Conservation (phyloP, 2,113 vertebrate genomes). For the Pagrus major region DNA sequence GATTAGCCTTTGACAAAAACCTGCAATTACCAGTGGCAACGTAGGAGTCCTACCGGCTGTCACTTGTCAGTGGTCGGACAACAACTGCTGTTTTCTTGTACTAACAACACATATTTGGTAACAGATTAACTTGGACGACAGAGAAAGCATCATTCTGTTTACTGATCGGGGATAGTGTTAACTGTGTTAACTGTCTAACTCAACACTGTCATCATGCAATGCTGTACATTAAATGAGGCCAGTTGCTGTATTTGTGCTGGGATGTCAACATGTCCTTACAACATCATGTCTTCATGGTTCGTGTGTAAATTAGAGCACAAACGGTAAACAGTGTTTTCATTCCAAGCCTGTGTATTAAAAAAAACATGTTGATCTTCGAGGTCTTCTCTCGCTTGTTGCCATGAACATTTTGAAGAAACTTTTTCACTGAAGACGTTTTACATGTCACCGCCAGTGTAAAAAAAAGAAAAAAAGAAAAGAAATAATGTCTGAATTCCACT, state of each 20-base stretch:
- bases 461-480: neutral
- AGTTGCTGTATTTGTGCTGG: conserved; percentile 14
- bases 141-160: conserved; percentile 39
- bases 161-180: neutral
- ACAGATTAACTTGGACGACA: conserved; percentile 23
- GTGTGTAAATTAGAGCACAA: neutral
- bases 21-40: conserved; percentile 55
- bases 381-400: neutral
- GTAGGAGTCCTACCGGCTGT: conserved; percentile 31
- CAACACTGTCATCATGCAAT: conserved; percentile 8
- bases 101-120: conserved; percentile 29
- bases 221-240: neutral
- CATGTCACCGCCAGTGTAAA: neutral
- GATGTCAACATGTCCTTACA: conserved; percentile 9
- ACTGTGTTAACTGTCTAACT: conserved; percentile 7
- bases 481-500: neutral
- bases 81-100: conserved; percentile 59
- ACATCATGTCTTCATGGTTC: neutral
- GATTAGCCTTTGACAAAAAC: conserved; percentile 46
- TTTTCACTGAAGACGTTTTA: neutral
- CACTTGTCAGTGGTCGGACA: conserved; percentile 37
- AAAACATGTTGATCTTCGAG: neutral
- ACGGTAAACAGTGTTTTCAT: neutral
- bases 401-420: neutral
- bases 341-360: neutral